Evolutionary conservation across 1,140 invertebrate genomes (phyloP).

Genomic region (Achroia grisella): DNA sequence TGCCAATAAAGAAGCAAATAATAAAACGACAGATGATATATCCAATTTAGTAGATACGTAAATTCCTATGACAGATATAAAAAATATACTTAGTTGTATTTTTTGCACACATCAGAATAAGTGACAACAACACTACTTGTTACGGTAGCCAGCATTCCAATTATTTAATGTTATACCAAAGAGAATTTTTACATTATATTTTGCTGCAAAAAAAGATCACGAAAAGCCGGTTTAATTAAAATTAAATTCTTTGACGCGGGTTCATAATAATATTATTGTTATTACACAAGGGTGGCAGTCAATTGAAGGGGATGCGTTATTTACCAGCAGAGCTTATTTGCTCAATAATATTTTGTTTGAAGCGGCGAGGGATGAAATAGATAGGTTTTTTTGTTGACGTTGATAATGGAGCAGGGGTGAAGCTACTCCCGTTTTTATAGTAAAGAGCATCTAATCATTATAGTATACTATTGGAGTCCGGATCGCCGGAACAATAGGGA

Average conservation of each 20-base stretch:
- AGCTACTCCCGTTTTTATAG: slow-evolving; percentile 10
- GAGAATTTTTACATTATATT: neutral
- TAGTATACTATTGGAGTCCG: too few species aligned
- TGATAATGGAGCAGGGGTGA: slow-evolving; percentile 32
- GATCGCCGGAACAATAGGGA: neutral
- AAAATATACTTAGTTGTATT: too few species aligned
- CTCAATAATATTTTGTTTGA: slow-evolving; percentile 46
- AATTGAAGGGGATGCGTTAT: slow-evolving; percentile 27
- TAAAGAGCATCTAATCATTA: neutral
- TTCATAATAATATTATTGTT: slow-evolving; percentile 67
- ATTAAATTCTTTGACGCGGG: slow-evolving; percentile 29
- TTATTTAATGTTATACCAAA: too few species aligned
- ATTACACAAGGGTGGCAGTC: slow-evolving; percentile 26
- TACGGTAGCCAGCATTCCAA: too few species aligned
- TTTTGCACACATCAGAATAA: too few species aligned
- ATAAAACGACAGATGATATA: too few species aligned
- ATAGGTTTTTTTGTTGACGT: slow-evolving; percentile 45
- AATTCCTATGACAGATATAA: too few species aligned
- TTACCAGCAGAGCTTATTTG: slow-evolving; percentile 26
- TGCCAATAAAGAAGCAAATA: too few species aligned
- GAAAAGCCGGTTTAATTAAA: slow-evolving; percentile 65
- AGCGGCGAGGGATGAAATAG: slow-evolving; percentile 18
- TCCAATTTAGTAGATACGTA: too few species aligned
- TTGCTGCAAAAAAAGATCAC: slow-evolving; percentile 18
- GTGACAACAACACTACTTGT: too few species aligned